Conservation (phyloP, 2,113 vertebrate genomes). For the Bubo scandiacus region DNA sequence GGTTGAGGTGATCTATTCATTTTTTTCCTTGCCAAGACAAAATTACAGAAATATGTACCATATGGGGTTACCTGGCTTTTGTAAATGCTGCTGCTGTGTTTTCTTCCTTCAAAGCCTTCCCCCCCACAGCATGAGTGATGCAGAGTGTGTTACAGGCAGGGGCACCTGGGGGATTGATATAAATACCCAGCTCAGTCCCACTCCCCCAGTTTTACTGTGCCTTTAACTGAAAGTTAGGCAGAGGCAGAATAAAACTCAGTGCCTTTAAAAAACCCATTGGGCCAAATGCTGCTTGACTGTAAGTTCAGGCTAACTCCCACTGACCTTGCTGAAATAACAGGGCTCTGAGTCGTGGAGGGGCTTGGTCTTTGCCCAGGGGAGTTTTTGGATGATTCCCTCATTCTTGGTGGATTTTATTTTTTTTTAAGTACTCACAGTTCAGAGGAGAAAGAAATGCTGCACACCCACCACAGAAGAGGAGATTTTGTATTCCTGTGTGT, state of each 20-base stretch:
- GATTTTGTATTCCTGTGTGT: not conserved
- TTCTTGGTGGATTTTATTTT: not conserved
- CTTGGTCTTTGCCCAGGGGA: not conserved
- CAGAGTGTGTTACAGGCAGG: not conserved
- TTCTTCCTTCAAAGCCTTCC: not conserved
- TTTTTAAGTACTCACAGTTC: not conserved
- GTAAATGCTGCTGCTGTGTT: not conserved
- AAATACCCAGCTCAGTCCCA: not conserved
- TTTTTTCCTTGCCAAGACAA: not conserved
- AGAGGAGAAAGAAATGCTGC: not conserved
- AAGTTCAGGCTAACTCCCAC: not conserved
- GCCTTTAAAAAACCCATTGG: not conserved
- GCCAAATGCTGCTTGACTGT: not conserved
- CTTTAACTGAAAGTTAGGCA: not conserved
- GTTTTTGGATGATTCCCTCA: not conserved
- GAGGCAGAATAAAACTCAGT: not conserved
- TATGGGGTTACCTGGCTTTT: not conserved
- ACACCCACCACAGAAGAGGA: not conserved
- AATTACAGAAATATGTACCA: not conserved
- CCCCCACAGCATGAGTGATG: not conserved
- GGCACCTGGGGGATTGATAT: rapidly evolving
- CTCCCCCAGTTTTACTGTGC: not conserved
- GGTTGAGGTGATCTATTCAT: not conserved
- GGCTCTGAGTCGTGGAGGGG: not conserved
- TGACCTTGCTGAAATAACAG: not conserved